Evolutionary conservation across 2,113 vertebrate genomes (phyloP).

Genomic region (Zingel zingel): DNA sequence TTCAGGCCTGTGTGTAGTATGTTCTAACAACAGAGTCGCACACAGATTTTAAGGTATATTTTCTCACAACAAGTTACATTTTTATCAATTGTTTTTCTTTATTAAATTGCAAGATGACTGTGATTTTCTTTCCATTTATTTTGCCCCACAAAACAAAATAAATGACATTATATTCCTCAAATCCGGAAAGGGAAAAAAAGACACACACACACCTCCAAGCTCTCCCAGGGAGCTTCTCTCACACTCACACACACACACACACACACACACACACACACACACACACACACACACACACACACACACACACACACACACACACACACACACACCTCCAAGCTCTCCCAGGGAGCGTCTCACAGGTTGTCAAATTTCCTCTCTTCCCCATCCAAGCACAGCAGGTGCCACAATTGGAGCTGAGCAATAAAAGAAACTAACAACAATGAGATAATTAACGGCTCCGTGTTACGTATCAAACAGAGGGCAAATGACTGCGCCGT

Average conservation of each 20-base stretch:
- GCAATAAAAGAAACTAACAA: constrained; percentile 51
- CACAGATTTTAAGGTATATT: not conserved
- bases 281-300: not conserved
- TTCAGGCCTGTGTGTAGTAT: no score
- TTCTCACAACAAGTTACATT: not conserved
- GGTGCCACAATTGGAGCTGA: constrained; percentile 57
- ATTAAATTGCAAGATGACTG: not conserved
- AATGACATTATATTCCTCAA: not conserved
- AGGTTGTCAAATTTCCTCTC: constrained; percentile 67
- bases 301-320: not conserved
- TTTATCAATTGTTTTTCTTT: not conserved
- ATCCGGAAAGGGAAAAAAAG: not conserved
- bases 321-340: not conserved
- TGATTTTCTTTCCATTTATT: not conserved
- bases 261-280: constrained; percentile 1
- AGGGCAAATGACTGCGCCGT: constrained; percentile 46
- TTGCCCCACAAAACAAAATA: not conserved
- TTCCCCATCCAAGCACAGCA: constrained; percentile 41
- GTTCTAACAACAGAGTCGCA: no score
- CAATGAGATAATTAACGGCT: constrained; percentile 66
- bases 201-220: not conserved
- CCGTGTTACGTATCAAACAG: constrained; percentile 62
- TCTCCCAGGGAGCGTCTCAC: constrained; percentile 47
- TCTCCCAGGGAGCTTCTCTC: no score
- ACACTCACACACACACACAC: constrained; percentile 2